Conservation (phyloP, 1,140 invertebrate species). For the Nymphalis io region DNA sequence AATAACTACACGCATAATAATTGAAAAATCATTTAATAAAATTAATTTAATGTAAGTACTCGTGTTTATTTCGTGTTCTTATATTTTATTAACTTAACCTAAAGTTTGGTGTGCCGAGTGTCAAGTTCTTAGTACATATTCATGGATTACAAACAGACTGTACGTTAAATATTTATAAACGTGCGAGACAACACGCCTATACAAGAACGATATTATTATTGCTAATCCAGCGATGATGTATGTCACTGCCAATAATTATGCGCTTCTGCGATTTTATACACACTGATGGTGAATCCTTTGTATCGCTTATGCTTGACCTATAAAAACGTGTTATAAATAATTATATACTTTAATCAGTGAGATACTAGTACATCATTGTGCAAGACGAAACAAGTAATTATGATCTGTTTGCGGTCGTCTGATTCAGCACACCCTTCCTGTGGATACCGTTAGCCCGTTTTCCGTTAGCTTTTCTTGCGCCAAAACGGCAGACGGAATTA, state of each 20-base stretch:
- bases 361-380: conserved; percentile 2
- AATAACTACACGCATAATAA: not conserved
- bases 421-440: conserved; percentile 40
- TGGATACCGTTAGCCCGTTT: conserved; percentile 47
- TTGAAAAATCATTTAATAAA: not conserved
- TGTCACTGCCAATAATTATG: conserved; percentile 72
- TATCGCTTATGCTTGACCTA: conserved; percentile 41
- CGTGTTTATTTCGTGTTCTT: not conserved
- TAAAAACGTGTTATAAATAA: conserved; percentile 14
- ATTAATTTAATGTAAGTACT: not conserved
- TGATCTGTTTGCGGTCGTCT: conserved; percentile 19
- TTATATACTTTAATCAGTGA: not conserved
- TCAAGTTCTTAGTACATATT: conserved; percentile 34
- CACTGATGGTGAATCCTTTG: conserved; percentile 41
- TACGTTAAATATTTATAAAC: conserved; percentile 54
- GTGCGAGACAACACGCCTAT: conserved; percentile 47
- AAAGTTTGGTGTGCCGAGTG: conserved; percentile 35
- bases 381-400: conserved; percentile 12
- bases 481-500: conserved; percentile 43
- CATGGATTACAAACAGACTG: conserved; percentile 34
- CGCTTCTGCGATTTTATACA: conserved; percentile 57
- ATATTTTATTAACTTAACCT: conserved; percentile 36
- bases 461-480: conserved; percentile 45
- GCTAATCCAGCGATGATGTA: conserved; percentile 62
- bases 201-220: conserved; percentile 55